Base-by-base conservation (phyloP, 1,140 invertebrate species). In the Neomicropteryx cornuta region DNA sequence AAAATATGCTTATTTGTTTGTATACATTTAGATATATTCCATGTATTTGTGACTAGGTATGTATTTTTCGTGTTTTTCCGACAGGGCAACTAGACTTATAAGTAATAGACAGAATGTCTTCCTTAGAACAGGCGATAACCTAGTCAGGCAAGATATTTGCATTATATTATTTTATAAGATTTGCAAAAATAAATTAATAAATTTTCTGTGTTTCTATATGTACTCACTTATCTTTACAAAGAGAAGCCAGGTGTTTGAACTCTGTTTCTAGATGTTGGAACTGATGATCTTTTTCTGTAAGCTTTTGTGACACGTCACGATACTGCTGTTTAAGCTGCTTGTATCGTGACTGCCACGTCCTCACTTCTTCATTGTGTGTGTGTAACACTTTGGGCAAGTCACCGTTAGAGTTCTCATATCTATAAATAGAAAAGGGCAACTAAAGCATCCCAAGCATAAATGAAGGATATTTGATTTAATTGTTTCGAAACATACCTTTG, bases 311-410 rank as follows among this genome's bases (percentile, higher is more conserved):
- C 3, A 70, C 61, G 28, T 76, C 76, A 46, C 73, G 77, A 36
- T 77, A 70, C 35, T 75, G 63, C 32, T 67, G 61, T 46, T 74
- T 76, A 18, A 85, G 51, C 45, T 75, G 76, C 40, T 81, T 81
- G 53, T 78, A 73, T 49, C 77, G 77, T 10, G 69, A 67, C 48
- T 80, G 76, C 53, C 84, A 71, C 8, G 80, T 66, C 34, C 81
- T 68, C n/a, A 83, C 64, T 60, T 87, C 83, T 51, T 85, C 82
- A 21, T 73, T 76, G 52, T 85, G 81, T 0, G 81, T 77, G 51
- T 77, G 75, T 20, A 83, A 63, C 4, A 84, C 66, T 47, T 75
- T 69, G 1, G 81, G 81, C 24, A 85, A 54, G 55, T 83, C 81
- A 0, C 79, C 81, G 49, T 79, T 83, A n/a, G 74, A 71, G 18